These are phyloP conservation scores for Falcunculus frontatus DNA, from an alignment of 2,113 vertebrate species.

Conservation along the genomic window DNA sequence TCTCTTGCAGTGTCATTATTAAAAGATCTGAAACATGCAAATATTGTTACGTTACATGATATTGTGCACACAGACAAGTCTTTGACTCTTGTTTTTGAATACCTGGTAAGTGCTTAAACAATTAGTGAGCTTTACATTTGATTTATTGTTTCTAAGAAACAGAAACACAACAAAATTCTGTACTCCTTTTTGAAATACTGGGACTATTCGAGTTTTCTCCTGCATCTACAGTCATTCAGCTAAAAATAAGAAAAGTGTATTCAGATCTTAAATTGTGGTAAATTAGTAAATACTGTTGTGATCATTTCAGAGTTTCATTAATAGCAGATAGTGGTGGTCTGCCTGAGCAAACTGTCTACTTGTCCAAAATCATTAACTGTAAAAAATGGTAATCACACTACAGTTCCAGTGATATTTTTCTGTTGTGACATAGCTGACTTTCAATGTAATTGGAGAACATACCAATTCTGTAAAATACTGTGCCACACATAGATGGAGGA, in stretches of 20 bases:
- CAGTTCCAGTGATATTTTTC: background rate
- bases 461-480: background rate
- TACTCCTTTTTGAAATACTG: background rate
- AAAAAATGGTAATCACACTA: background rate
- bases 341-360: background rate
- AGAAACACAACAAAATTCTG: background rate
- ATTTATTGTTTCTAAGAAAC: background rate
- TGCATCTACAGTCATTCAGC: background rate
- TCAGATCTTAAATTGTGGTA: background rate
- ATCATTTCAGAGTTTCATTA: background rate
- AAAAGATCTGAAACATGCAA: conserved; percentile 98
- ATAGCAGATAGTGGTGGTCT: background rate
- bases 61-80: conserved; percentile 99
- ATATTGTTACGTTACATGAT: conserved; percentile 98
- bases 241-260: background rate
- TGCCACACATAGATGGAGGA: background rate
- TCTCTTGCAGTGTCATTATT: conserved; percentile 89
- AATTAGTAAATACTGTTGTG: background rate
- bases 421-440: background rate
- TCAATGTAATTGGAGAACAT: background rate
- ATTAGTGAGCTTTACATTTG: background rate
- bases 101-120: conserved; percentile 82
- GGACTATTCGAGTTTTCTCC: background rate
- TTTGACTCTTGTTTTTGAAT: conserved; percentile 97
- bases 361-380: background rate